phyloP scores from a whole-genome alignment of 2,797 vertebrate genomes.

The Lagocephalus sceleratus region DNA sequence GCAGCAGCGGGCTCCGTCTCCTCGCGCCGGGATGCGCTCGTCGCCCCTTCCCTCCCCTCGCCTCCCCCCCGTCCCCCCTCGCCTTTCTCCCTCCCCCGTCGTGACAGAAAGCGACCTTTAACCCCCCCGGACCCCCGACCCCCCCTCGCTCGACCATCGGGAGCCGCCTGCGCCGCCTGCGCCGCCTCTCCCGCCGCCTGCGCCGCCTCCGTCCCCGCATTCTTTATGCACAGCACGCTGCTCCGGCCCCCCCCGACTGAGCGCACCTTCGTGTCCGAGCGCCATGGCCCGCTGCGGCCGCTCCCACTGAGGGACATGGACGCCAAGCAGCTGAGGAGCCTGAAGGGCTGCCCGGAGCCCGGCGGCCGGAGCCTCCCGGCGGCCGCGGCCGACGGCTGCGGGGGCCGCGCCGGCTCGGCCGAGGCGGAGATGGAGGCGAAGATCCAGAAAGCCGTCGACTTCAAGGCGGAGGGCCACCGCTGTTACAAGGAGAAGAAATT shows the following conservation, averaged over 20 bases:
- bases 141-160: slow-evolving; percentile 19
- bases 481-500: slow-evolving; percentile 96
- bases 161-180: no score
- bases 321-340: slow-evolving; percentile 78
- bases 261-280: slow-evolving; percentile 68
- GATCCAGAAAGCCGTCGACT: slow-evolving; percentile 87
- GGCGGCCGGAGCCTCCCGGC: slow-evolving; percentile 77
- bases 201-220: slow-evolving; percentile 48
- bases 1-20: no score
- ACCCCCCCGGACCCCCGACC: no score
- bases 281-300: slow-evolving; percentile 71
- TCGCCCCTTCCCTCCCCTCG: no score
- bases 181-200: slow-evolving; percentile 28
- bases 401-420: slow-evolving; percentile 56
- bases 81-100: no score
- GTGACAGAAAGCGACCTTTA: no score
- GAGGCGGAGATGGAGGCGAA: slow-evolving; percentile 84
- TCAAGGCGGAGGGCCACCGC: slow-evolving; percentile 87
- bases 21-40: no score
- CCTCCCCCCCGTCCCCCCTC: no score
- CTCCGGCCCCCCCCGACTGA: slow-evolving; percentile 67
- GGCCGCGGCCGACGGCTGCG: slow-evolving; percentile 62
- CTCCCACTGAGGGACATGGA: slow-evolving; percentile 77
- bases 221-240: slow-evolving; percentile 81
- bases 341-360: slow-evolving; percentile 79